phyloP scores from a whole-genome alignment of 2,797 vertebrate species.

The Hypotaenidia philippensis region DNA sequence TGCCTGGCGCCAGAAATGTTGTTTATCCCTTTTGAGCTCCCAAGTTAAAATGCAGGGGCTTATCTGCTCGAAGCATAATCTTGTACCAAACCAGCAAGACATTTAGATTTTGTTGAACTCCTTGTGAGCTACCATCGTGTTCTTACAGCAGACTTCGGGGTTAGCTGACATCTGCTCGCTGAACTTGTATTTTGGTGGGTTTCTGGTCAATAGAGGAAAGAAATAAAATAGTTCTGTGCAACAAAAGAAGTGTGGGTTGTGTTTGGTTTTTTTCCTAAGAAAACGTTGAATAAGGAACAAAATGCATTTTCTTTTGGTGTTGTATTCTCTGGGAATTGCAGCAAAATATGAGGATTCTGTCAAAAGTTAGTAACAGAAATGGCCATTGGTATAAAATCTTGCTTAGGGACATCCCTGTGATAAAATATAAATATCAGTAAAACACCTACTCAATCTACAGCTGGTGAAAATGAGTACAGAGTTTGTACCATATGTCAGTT shows the following conservation, averaged over 20 bases:
- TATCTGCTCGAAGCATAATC: slow-evolving; percentile 36
- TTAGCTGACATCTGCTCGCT: slow-evolving; percentile 54
- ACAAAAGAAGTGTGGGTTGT: neutral
- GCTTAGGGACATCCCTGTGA: neutral
- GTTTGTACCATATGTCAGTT: neutral
- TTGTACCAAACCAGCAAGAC: slow-evolving; percentile 43
- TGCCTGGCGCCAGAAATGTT: slow-evolving; percentile 46
- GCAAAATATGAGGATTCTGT: slow-evolving; percentile 7
- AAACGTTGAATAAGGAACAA: neutral
- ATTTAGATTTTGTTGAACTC: slow-evolving; percentile 45
- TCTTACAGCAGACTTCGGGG: slow-evolving; percentile 45
- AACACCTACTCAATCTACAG: no score
- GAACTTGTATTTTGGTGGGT: neutral
- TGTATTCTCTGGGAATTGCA: neutral
- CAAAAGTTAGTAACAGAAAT: neutral
- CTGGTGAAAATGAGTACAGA: neutral
- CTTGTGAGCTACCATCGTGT: neutral
- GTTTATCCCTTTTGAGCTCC: slow-evolving; percentile 56
- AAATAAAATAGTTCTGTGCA: slow-evolving; percentile 10
- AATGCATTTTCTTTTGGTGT: slow-evolving; percentile 22
- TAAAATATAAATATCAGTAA: neutral
- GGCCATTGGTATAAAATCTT: neutral
- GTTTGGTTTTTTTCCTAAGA: neutral
- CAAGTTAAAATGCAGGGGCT: slow-evolving; percentile 51
- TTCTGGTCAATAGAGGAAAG: neutral